Evolutionary conservation across 2,113 vertebrate genomes (phyloP).

Genomic region (Sebastes fasciatus): DNA sequence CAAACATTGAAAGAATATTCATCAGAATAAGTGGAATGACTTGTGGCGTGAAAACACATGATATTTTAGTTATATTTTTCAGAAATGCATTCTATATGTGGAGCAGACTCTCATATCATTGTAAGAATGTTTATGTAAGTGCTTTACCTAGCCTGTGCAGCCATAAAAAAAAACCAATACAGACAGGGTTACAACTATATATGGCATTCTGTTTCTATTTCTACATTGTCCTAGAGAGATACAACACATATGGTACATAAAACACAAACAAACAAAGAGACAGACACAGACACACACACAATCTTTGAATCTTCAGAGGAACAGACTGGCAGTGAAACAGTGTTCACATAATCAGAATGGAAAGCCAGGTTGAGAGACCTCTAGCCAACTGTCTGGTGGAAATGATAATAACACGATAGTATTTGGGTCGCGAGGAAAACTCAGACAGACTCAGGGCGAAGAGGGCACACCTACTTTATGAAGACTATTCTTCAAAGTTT

Average conservation of each 20-base stretch:
- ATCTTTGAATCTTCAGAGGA: slow-evolving; percentile 13
- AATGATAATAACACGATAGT: slow-evolving; percentile 67
- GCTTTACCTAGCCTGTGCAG: neutral
- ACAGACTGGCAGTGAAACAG: slow-evolving; percentile 26
- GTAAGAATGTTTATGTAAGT: slow-evolving; percentile 12
- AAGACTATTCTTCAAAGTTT: slow-evolving; percentile 63
- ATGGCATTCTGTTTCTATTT: slow-evolving; percentile 11
- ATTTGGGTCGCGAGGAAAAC: slow-evolving; percentile 54
- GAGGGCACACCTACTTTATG: slow-evolving; percentile 57
- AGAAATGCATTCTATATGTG: neutral
- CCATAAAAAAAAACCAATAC: neutral
- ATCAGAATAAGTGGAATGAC: neutral
- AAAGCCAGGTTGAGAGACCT: slow-evolving; percentile 57
- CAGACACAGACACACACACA: slow-evolving; percentile 6
- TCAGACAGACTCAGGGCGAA: slow-evolving; percentile 62
- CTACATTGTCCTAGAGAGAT: slow-evolving; percentile 28
- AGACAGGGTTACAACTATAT: slow-evolving; percentile 16
- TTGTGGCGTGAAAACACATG: neutral
- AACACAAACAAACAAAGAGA: slow-evolving; percentile 9
- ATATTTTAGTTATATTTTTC: neutral
- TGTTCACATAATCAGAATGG: slow-evolving; percentile 50
- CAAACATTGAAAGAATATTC: neutral
- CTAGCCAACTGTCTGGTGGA: slow-evolving; percentile 58
- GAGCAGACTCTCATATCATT: neutral
- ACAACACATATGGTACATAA: slow-evolving; percentile 18